Base-by-base conservation (phyloP, 2,888 invertebrate genomes). In the Carabus problematicus region DNA sequence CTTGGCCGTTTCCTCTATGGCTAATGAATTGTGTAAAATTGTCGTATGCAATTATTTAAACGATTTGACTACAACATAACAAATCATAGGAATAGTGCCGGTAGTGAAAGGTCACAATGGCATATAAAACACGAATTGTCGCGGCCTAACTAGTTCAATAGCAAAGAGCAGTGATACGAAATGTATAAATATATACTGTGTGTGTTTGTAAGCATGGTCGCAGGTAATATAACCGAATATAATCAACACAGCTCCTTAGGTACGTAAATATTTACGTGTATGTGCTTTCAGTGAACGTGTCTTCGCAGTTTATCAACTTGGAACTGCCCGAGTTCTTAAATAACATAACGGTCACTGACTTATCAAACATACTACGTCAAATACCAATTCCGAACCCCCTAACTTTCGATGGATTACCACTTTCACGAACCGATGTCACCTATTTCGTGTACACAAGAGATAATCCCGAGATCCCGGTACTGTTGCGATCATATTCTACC, bases 121-220 rank as follows among this genome's bases (percentile, higher is more conserved):
- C 58, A 66, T 66, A 66, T 66, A 66, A 45, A 66, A 58, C 66
- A 59, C 49, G 66, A 66, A 66, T 66, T 58, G 55, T 45, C 58
- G 45, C 41, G 29, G 40, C 19, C 9, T 45, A 64, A 14, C 18
- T 63, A 63, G 63, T 63, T 47, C 41, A 63, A 16, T 52, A 41
- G 41, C 54, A 39, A 16, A 29, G 39, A 52, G 29, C 54, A 29
- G 9, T 40, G 29, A 40, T 39, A 40, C 66, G 58, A 56, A 66
- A 66, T 66, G 66, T 58, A 19, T 43, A 66, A 58, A 58, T 8
- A 58, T 14, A 58, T 66, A 49, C 40, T 59, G 40, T 45, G 58
- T 58, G 58, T 49, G 19, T 29, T 66, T 16, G 66, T 66, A 19
- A 29, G 45, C 16, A 45, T 18, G 16, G 58, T 66, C 41, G 45